Base-by-base conservation (phyloP, 2,113 vertebrate species). In the Pipa parva region DNA sequence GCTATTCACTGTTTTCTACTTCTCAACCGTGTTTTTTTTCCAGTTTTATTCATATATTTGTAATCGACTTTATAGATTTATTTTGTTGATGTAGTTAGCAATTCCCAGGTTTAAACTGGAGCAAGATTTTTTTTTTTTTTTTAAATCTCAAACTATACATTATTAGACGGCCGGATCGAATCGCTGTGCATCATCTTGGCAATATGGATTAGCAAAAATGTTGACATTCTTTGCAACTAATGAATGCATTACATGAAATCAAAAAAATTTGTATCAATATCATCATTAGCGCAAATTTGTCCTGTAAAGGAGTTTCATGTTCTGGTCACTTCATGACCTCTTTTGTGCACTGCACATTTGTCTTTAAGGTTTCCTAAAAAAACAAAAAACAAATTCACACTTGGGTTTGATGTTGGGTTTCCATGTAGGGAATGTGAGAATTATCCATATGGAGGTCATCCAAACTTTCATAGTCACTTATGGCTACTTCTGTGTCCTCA, bases 331-430 rank as follows among this genome's bases (percentile, higher is more conserved):
- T 31, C 9, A 46, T 31, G 21, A 29, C 39, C 24, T 58, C 24
- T 56, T 57, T 25, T 57, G 39, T 17, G 65, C 33, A 39, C 36
- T 42, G 39, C 60, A 31, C 46, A 50, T 50, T 46, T 50, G 33
- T 33, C 33, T 61, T 60, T 48, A 33, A 33, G 39, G 52, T 59
- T 24, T 57, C 42, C 39, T 50, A 42, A 17, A 1, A 0, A 1
- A n/a, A n/a, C n/a, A n/a, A 9, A 10, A 18, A 11, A 4, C 49
- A 69, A 51, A 60, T 69, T 89, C 86, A 99, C 71, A 99, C 95
- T 76, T 98, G 92, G 17, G 96, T 99, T 82, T 99, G 96, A 70
- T 98, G 95, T 81, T 98, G 92, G 10, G 90, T 83, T 80, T 92
- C 90, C 55, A 84, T 51, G 49, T 88, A 90, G 42, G 89, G 89